Conservation (phyloP, 1,140 invertebrate genomes). For the Nebria ingens region DNA sequence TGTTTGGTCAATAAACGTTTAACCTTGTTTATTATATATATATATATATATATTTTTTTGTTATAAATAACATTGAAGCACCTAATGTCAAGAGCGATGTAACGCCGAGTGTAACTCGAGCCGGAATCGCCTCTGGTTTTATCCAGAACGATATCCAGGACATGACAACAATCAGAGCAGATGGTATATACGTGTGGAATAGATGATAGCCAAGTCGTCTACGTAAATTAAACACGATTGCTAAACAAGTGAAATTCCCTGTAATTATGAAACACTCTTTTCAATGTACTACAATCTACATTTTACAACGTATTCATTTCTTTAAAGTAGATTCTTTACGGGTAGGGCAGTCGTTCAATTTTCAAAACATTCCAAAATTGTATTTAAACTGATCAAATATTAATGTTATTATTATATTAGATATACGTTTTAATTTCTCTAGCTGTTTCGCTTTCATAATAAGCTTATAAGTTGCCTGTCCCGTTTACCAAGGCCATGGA, state of each 20-base stretch:
- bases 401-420: no score
- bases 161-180: conserved; percentile 83
- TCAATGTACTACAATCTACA: background rate
- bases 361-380: no score
- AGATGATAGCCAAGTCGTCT: conserved; percentile 78
- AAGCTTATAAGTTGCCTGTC: no score
- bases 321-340: no score
- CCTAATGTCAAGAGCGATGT: conserved; percentile 73
- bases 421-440: no score
- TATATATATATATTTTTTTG: conserved; percentile 5
- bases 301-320: no score
- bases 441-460: no score
- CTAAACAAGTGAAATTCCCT: conserved; percentile 82
- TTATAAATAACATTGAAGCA: conserved; percentile 30
- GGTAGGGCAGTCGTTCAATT: no score
- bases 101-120: conserved; percentile 68
- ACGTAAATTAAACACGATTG: conserved; percentile 72
- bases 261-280: conserved; percentile 15
- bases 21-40: conserved; percentile 10
- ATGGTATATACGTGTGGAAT: conserved; percentile 85
- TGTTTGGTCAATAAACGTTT: background rate
- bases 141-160: conserved; percentile 93
- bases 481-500: no score
- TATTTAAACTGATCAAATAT: no score
- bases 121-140: conserved; percentile 80